Evolutionary conservation across 2,113 vertebrate genomes (phyloP), one percentile per base, ranked within the genome.

Genomic region (Aldabrachelys gigantea): DNA sequence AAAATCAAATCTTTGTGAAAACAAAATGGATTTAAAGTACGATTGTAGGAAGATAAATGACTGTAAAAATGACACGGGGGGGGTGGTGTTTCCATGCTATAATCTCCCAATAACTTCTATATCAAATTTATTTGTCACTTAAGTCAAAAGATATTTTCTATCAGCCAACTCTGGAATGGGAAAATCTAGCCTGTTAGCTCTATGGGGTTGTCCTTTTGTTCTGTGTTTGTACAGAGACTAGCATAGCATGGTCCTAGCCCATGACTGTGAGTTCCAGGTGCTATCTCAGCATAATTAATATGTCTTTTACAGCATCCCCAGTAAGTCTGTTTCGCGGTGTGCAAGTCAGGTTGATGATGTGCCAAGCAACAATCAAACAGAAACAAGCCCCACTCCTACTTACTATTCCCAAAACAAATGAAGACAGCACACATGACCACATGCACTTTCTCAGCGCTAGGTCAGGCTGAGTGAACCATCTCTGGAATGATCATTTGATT

Each of bases 1-100:
- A 92, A 94, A 96, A 97, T 96, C 80, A 96, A 96, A 96, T 85
- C 44, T 88, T 91, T 93, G 59, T 25, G 89, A 92, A 97, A 97
- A 97, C 80, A 94, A 91, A 95, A 94, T 78, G 59, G 65, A 17
- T 90, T 59, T 93, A 80, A 90, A 90, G 69, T 24, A 80, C 50
- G 92, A 59, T 91, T 85, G 29, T 91, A 96, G 95, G 93, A 82
- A 94, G 54, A 88, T 96, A 92, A 49, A 50, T 95, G 96, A 96
- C 96, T 97, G 96, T 95, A 97, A 95, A 90, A 95, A 96, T 94
- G 96, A 87, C 38, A 59, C 52, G 86, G 88, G 85, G 31, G n/a
- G 80, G 25, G 41, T 3, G 41, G 41, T 4, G 41, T 93, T 97
- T 96, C 95, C 89, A 95, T 95, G 94, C 94, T 97, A 95, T 96